Evolutionary conservation across 2,797 vertebrate species (phyloP).

Genomic region (Cossypha niveicapilla): DNA sequence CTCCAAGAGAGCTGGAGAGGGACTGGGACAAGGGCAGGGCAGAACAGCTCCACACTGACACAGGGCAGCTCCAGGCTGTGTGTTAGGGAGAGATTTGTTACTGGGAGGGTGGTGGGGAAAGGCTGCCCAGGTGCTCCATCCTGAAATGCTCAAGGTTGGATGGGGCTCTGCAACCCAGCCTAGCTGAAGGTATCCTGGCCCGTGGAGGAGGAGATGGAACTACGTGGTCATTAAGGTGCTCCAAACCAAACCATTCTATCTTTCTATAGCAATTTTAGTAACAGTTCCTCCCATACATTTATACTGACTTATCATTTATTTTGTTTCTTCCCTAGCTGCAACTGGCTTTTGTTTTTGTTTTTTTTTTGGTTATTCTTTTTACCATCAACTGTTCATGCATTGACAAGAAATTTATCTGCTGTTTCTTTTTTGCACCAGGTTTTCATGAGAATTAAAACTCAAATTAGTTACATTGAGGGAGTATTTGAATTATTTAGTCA

Average conservation of each 20-base stretch:
- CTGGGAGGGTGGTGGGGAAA: background rate
- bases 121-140: background rate
- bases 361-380: background rate
- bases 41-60: too few relatives aligned
- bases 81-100: background rate
- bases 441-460: background rate
- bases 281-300: background rate
- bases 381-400: background rate
- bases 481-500: background rate
- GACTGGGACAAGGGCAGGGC: too few relatives aligned
- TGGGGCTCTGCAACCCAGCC: rapidly evolving
- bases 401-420: background rate
- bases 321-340: background rate
- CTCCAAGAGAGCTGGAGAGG: background rate
- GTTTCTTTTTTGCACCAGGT: background rate
- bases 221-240: background rate
- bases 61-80: too few relatives aligned
- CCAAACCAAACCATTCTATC: background rate
- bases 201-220: too few relatives aligned
- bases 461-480: background rate
- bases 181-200: background rate
- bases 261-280: background rate
- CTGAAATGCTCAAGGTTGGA: background rate
- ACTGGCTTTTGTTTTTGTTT: background rate
- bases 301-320: background rate